Evolutionary conservation across 1,140 invertebrate genomes (phyloP), one percentile per base, ranked within the genome.

Genomic region (Pristionchus pacificus): DNA sequence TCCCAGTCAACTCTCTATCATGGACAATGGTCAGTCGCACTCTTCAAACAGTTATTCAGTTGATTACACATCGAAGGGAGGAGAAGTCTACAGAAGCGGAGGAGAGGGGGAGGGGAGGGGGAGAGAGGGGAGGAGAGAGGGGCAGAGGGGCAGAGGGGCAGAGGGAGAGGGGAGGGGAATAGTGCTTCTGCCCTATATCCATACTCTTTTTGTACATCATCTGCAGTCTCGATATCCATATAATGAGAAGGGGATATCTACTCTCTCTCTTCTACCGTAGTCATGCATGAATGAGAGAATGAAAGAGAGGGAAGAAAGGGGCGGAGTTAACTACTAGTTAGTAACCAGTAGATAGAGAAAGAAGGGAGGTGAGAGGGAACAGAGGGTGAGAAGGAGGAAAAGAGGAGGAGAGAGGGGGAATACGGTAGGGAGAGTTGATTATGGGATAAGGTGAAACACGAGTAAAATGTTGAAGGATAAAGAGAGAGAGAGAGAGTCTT

Each of bases 321-420:
- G 25, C 15, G 25, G 59, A 60, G 29, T 60, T 1, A 27, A 60
- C n/a, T 60, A 28, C 29, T 63, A 25, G 61, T 27, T 3, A 19
- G 28, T 28, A 28, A 28, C 13, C 32, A 10, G 14, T 2, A 19
- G 27, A 19, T 15, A 62, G 60, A 62, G 60, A 62, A 31, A 30
- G 24, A 28, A 28, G 24, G 30, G 2, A 15, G 2, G 15, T 15
- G 60, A 62, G 10, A 31, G 32, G 60, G 32, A 19, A 27, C 27
- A 49, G 33, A 65, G 19, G 29, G 25, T 19, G 2, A 27, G 31
- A 49, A 15, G 61, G 68, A 74, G 55, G 30, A 58, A 65, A 61
- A 71, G 33, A 60, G 55, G 58, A 32, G 70, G 67, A 73, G 67
- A 62, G 68, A 55, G 68, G 33, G 32, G n/a, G 61, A 74, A 68